A percentile compares a stretch with the other conserved stretches of the same genome.
phyloP scores from a whole-genome alignment of 1,140 invertebrate genomes.

The Nephotettix cincticeps region DNA sequence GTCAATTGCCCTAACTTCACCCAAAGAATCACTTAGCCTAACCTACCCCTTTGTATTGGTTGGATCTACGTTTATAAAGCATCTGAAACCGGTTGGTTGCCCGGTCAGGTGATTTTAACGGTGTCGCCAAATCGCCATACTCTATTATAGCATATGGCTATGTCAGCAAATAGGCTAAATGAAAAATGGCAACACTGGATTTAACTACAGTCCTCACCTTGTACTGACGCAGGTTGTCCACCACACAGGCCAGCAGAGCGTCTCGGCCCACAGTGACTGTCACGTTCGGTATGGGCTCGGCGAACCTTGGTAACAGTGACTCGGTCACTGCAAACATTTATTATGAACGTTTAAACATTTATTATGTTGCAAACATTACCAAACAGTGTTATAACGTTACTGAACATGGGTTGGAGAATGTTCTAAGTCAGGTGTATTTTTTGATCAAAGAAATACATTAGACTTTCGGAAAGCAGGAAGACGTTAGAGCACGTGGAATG shows the following conservation, averaged over 20 bases:
- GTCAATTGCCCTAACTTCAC: too few species aligned
- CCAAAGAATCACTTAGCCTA: too few species aligned
- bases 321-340: conserved; percentile 51
- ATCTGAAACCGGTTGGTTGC: too few species aligned
- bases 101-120: too few species aligned
- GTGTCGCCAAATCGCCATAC: too few species aligned
- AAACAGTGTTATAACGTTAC: neutral
- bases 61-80: too few species aligned
- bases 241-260: conserved; percentile 89
- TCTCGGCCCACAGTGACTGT: conserved; percentile 88
- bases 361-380: neutral
- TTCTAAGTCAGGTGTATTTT: neutral
- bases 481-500: neutral
- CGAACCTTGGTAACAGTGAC: conserved; percentile 72
- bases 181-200: neutral
- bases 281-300: conserved; percentile 88
- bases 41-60: too few species aligned
- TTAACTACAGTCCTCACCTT: conserved; percentile 74
- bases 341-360: neutral
- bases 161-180: too few species aligned
- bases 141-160: too few species aligned
- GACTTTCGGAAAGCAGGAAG: neutral
- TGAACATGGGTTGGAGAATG: neutral
- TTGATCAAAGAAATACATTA: neutral
- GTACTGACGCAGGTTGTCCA: conserved; percentile 85